Base-by-base conservation (phyloP, 2,797 vertebrate genomes). In the Erpetoichthys calabaricus region DNA sequence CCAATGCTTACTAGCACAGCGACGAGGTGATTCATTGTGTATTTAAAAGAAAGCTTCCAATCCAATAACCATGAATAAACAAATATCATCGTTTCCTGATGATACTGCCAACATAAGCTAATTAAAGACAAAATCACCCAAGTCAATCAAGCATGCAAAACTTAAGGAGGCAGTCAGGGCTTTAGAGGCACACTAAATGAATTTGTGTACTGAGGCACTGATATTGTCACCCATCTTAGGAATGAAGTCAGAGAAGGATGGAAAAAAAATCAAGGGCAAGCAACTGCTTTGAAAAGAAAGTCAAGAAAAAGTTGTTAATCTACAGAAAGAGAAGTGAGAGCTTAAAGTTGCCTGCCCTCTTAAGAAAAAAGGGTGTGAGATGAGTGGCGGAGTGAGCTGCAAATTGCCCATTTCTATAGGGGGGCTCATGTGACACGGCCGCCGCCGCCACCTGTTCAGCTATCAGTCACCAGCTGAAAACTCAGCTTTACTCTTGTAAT, bases 381-480 rank as follows among this genome's bases (percentile, higher is more conserved):
- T 79, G 68, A 59, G 66, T 74, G 73, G 59, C 79, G 79, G 77
- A 87, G 86, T 76, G 78, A 81, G 79, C 74, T 75, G 50, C 75
- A 78, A 83, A 84, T 84, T 83, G 82, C 74, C 80, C 74, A 74
- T 89, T 89, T 88, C 73, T 83, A 76, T 85, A 79, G 63, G 63
- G 66, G 72, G 56, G 80, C 75, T 87, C 84, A 85, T 84, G 71
- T 84, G 87, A 90, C 85, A 87, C 77, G 82, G 71, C 71, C 77
- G 76, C 73, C 66, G 70, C 70, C 73, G 74, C 75, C 88, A 94
- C 87, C 91, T 96, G 91, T 91, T 87, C 72, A 57, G 72, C 80
- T 79, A 88, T 95, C 89, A 81, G 88, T 89, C 86, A 87, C 78
- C 62, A 70, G 65, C 73, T 76, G 72, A 78, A 81, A 83, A 83